Evolutionary conservation across 2,113 vertebrate genomes (phyloP).

Genomic region (Scalopus aquaticus): DNA sequence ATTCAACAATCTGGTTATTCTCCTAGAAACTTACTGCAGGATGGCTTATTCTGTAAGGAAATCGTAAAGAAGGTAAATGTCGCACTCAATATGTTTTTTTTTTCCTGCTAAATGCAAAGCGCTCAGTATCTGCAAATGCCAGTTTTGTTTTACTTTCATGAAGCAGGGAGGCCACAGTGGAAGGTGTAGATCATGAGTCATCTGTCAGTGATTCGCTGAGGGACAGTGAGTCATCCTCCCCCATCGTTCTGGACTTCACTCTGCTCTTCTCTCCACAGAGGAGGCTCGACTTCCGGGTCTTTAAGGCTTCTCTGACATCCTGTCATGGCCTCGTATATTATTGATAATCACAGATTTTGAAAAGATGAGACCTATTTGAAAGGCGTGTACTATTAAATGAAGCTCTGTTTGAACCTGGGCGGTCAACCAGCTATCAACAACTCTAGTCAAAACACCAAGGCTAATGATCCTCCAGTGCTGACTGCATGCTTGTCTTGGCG

Average conservation of each 20-base stretch:
- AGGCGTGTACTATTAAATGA: not conserved
- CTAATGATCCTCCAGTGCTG: not conserved
- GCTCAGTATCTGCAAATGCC: not conserved
- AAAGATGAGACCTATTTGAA: not conserved
- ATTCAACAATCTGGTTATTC: conserved; percentile 61
- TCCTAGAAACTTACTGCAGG: conserved; percentile 54
- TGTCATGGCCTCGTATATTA: not conserved
- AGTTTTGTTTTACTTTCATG: conserved; percentile 63
- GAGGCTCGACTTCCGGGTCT: not conserved
- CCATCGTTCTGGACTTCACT: not conserved
- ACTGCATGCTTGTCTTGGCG: not conserved
- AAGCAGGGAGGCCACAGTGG: conserved; percentile 45
- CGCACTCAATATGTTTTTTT: conserved; percentile 22
- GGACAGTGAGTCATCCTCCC: not conserved
- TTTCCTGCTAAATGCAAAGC: conserved; percentile 53
- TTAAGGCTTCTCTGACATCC: not conserved
- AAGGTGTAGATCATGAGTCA: not conserved
- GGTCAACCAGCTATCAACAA: not conserved
- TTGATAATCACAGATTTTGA: not conserved
- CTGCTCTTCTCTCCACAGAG: not conserved
- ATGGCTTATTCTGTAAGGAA: not conserved
- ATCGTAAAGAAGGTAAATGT: conserved; percentile 17
- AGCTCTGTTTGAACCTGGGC: not conserved
- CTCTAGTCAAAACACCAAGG: conserved; percentile 9
- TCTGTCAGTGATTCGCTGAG: not conserved